Percentiles rank a stretch among this genome's conserved stretches.
Evolutionary conservation across 2,888 invertebrate genomes (phyloP).

Genomic region (Melipona beecheii): DNA sequence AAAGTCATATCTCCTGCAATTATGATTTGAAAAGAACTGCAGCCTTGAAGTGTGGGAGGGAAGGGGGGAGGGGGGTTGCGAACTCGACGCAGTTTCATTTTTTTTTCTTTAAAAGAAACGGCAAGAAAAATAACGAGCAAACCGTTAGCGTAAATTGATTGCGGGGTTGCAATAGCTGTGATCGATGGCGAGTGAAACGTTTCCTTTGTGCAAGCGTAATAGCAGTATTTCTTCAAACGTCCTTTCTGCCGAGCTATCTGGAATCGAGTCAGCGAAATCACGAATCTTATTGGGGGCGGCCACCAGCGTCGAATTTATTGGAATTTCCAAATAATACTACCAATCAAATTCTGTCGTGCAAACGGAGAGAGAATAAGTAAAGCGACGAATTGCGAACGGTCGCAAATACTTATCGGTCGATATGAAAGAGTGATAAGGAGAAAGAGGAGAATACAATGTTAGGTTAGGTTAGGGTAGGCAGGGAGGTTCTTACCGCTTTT

Average conservation of each 20-base stretch:
- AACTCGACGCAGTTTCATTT: not conserved
- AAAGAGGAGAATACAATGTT: not conserved
- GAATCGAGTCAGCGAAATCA: slow-evolving; percentile 38
- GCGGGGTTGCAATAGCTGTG: slow-evolving; percentile 40
- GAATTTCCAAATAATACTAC: not conserved
- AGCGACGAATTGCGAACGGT: not conserved
- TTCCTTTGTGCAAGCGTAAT: slow-evolving; percentile 43
- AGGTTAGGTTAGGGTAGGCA: no score
- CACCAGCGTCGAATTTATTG: not conserved
- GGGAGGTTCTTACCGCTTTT: no score
- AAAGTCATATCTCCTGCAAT: no score
- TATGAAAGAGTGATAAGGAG: not conserved
- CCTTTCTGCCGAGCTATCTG: not conserved
- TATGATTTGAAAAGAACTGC: no score
- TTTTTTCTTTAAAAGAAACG: not conserved
- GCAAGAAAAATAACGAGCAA: not conserved
- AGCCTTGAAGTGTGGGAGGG: no score
- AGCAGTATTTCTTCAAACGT: slow-evolving; percentile 36
- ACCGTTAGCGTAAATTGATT: slow-evolving; percentile 15
- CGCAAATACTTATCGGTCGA: not conserved
- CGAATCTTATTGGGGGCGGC: slow-evolving; percentile 18
- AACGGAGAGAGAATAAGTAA: not conserved
- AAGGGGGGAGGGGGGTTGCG: no score
- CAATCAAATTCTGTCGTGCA: not conserved
- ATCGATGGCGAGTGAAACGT: slow-evolving; percentile 45